Base-by-base conservation (phyloP, 2,888 invertebrate genomes). In the Carabus problematicus region DNA sequence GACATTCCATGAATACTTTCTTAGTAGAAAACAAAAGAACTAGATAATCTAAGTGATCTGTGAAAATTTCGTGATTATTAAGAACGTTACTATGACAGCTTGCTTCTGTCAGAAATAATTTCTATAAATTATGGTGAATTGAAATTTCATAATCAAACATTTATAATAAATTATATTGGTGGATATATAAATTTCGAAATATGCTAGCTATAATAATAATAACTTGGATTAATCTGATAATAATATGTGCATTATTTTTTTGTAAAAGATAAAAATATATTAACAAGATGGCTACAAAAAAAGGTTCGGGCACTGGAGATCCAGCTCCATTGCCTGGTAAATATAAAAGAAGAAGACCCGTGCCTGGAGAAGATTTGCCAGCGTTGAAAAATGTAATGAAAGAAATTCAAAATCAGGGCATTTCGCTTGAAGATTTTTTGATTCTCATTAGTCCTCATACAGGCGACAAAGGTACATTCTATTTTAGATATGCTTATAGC, bases 371-470 rank as follows among this genome's bases (percentile, higher is more conserved):
- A 60, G 54, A 67, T 41, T 52, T 60, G 42, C 41, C 49, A 12
- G 67, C 67, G 4, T 16, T 67, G 6, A 67, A 67, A 52, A 67
- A 60, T 42, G 54, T 60, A 11, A 16, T 60, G 19, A 49, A 54
- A 43, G 67, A 67, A 54, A 40, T 67, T 19, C 41, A 54, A 54
- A 60, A 58, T 4, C 67, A 67, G 52, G 47, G 39, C 14, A 60
- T 67, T 29, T 77, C 76, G 3, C 78, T 80, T 1, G 78, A 79
- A 39, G 82, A 82, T 64, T 81, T 78, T 72, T 76, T 81, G 8
- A 79, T 76, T 7, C 66, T 81, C 18, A 73, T 82, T 0, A 73
- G 77, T 8, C 78, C 80, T 3, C 80, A 77, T 56, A 81, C 81
- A 0, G 77, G 75, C 18, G 82, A 82, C 72, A 78, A 79, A 63